Base-by-base conservation (phyloP, 2,113 vertebrate genomes). In the Ciconia boyciana region DNA sequence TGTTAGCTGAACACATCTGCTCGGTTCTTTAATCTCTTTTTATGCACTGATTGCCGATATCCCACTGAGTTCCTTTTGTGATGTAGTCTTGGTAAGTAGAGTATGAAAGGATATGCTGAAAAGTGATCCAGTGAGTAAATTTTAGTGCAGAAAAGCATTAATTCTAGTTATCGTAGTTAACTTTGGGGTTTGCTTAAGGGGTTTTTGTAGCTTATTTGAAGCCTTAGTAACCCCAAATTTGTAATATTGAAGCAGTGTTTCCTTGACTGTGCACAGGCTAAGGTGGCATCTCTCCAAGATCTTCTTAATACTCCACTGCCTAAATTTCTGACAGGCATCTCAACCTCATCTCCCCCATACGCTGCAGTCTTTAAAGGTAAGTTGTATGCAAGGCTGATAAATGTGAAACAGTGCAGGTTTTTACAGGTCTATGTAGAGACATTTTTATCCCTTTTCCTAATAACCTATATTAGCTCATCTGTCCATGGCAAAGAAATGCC, bases 281-380 rank as follows among this genome's bases (percentile, higher is more conserved):
- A 98, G 89, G 84, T 97, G 65, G 75, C 84, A 21, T 98, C 97
- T 25, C 87, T 98, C 48, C 96, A 98, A 97, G 98, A 99, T 72
- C 95, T 98, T 81, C 97, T 99, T 69, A 98, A 97, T 83, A 92
- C 97, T 62, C 98, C 98, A 66, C 96, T 99, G 60, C 98, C 99
- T 49, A 95, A 96, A 76, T 93, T 95, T 96, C 97, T 99, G 58
- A 96, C 97, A 16, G 98, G 98, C 36, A 94, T 97, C 77, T 98
- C 98, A 12, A 34, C 97, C 54, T 97, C 93, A 48, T 97, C 82
- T 94, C 92, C 97, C 46, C 96, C 97, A 2, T 97, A 97, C 95
- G 96, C 84, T 72, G 48, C 87, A 81, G 98, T 99, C 60, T 98
- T 96, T 43, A 98, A 97, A 98, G 97, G 99, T 99, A 95, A 92